Conservation (phyloP, 2,888 invertebrate genomes). For the Allygus modestus region DNA sequence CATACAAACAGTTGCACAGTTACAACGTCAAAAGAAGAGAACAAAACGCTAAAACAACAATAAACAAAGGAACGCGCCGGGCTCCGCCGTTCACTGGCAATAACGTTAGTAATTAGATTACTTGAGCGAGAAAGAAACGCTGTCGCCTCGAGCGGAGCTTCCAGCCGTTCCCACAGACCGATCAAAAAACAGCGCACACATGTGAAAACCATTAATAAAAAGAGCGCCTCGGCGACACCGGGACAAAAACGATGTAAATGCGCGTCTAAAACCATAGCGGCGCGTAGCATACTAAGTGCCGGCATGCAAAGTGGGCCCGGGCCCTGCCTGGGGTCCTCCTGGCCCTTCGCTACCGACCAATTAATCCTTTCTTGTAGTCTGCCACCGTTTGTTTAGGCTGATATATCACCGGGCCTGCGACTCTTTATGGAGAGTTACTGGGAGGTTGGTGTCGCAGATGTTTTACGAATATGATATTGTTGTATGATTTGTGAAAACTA, state of each 20-base stretch:
- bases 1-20: constrained; percentile 38
- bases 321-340: neutral
- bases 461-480: too few species aligned
- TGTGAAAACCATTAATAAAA: constrained; percentile 64
- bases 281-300: constrained; percentile 60
- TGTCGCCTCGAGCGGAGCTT: constrained; percentile 43
- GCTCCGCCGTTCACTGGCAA: constrained; percentile 13
- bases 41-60: constrained; percentile 33
- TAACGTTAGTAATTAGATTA: constrained; percentile 47
- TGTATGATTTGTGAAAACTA: too few species aligned
- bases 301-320: constrained; percentile 49
- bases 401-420: constrained; percentile 33
- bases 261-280: constrained; percentile 60
- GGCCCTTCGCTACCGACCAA: neutral
- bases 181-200: constrained; percentile 47
- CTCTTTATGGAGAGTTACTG: neutral
- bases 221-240: constrained; percentile 52
- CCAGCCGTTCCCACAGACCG: constrained; percentile 52
- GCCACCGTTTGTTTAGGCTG: constrained; percentile 50
- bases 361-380: constrained; percentile 48
- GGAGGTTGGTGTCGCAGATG: neutral
- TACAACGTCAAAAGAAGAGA: neutral
- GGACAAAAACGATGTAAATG: constrained; percentile 63
- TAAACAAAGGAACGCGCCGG: constrained; percentile 49
- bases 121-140: constrained; percentile 33